Conservation (phyloP, 2,888 invertebrate species). For the Lithophane leautieri region DNA sequence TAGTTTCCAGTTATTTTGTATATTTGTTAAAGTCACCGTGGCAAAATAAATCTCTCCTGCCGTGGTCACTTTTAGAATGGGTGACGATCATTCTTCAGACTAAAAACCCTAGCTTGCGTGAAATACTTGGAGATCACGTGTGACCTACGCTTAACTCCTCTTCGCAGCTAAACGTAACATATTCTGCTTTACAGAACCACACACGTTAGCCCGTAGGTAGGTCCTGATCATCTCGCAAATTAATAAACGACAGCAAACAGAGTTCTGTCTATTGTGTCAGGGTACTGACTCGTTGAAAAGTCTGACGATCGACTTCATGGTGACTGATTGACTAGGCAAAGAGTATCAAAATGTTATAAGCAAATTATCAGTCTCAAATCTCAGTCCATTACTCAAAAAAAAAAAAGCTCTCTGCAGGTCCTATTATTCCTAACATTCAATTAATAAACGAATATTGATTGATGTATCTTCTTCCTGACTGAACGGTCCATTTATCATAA, state of each 20-base stretch:
- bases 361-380: slow-evolving; percentile 17
- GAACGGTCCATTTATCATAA: slow-evolving; percentile 61
- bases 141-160: too few relatives aligned
- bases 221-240: background rate
- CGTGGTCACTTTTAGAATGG: background rate
- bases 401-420: background rate
- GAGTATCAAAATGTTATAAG: background rate
- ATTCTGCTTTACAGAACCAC: too few relatives aligned
- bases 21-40: background rate
- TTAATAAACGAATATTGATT: slow-evolving; percentile 59
- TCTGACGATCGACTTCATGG: background rate
- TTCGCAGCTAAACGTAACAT: too few relatives aligned
- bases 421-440: slow-evolving; percentile 44
- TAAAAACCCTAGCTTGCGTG: background rate
- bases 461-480: slow-evolving; percentile 50
- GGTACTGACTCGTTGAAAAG: background rate
- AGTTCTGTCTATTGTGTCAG: background rate
- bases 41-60: background rate
- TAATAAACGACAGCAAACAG: background rate
- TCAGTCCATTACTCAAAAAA: slow-evolving; percentile 37
- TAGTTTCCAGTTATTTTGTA: slow-evolving; percentile 13
- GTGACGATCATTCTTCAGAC: background rate
- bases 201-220: background rate
- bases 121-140: background rate
- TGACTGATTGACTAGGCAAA: slow-evolving; percentile 3